Conservation (phyloP, 2,113 vertebrate species). For the Microcebus ravelobensis region DNA sequence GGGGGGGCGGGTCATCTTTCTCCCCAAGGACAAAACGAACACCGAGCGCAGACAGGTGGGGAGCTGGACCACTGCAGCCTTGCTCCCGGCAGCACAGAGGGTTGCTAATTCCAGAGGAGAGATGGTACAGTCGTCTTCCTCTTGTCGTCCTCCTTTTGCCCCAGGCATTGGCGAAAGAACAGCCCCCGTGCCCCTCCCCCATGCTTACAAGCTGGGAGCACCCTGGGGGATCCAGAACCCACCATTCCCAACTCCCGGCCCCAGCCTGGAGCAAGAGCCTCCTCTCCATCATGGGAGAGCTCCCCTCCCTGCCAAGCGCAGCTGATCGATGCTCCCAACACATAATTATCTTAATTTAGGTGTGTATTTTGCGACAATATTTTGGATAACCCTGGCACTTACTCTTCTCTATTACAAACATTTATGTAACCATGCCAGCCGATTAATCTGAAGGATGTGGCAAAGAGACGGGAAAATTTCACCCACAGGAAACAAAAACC, state of each 20-base stretch:
- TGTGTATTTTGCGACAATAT: constrained; percentile 59
- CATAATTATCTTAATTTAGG: constrained; percentile 74
- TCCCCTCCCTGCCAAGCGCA: constrained; percentile 17
- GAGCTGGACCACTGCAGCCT: too few species aligned
- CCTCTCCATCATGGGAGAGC: not conserved
- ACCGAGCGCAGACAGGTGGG: not conserved
- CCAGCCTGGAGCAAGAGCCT: not conserved
- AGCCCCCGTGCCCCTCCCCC: not conserved
- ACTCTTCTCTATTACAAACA: constrained; percentile 76
- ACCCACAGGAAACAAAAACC: constrained; percentile 83
- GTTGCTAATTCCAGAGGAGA: too few species aligned
- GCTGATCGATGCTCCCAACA: not conserved
- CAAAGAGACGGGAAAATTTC: constrained; percentile 79
- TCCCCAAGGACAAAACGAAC: not conserved
- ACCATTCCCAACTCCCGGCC: not conserved
- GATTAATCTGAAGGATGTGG: constrained; percentile 82
- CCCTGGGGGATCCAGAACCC: not conserved
- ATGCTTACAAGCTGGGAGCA: not conserved
- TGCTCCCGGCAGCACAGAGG: not conserved
- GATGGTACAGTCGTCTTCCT: fast-evolving
- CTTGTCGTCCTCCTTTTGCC: not conserved
- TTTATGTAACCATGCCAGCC: constrained; percentile 81
- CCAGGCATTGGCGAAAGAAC: not conserved
- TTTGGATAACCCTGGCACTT: constrained; percentile 66
- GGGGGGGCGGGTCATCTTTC: not conserved